Base-by-base conservation (phyloP, 2,797 vertebrate genomes). In the Halcyon badia region DNA sequence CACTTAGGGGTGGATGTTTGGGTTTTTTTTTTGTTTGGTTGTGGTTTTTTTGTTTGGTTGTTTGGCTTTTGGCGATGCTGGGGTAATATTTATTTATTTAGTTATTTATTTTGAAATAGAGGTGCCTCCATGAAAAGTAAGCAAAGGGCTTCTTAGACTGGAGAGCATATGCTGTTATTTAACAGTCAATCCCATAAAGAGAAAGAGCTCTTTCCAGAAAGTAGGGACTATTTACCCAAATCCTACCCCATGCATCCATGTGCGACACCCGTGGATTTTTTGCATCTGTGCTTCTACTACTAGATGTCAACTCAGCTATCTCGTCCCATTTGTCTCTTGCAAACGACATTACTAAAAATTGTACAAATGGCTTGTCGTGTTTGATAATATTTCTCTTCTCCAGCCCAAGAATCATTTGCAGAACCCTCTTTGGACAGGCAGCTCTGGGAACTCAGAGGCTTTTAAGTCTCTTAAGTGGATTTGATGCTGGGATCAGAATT, bases 391-490 rank as follows among this genome's bases (percentile, higher is more conserved):
- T 90, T 88, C 90, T 89, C 60, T 42, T 94, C 52, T 83, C 77
- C 84, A 93, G 87, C 88, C 92, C 89, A 65, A 78, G 90, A 93
- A 69, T 96, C 48, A 21, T 87, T 83, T 91, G 91, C 65, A 86
- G 89, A 93, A 73, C 84, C 76, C 75, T 95, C 87, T 93, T 65
- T 94, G 87, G 89, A 81, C 88, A 83, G 90, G 87, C 90, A 95
- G 95, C 94, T 95, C 92, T 83, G 73, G 89, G 81, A 92, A 95
- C 97, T 95, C 3, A 2, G 87, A 96, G 97, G 93, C 95, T 96
- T 96, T 97, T 97, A 97, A 98, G 95, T 96, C 96, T 96, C 97
- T 91, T 98, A 98, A 98, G 94, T 98, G 97, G 97, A 97, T 98
- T 98, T 98, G 94, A 97, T 97, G 96, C 91, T 86, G 82, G 94